These are phyloP conservation scores for Sphaerophoria rueppellii DNA, from an alignment of 2,888 invertebrate species.

Conservation along the genomic window DNA sequence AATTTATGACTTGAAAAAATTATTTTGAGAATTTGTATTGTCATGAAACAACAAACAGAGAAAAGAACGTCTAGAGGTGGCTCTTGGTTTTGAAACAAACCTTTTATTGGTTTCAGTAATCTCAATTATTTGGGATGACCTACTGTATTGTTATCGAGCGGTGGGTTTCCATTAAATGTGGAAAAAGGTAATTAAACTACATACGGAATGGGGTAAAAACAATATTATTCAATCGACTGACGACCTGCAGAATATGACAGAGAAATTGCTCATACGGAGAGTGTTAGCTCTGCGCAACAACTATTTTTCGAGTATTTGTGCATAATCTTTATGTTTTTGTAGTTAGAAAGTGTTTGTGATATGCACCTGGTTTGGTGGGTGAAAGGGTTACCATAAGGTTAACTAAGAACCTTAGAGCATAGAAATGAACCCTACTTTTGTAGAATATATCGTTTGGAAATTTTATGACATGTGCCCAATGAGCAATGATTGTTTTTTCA, in stretches of 20 bases:
- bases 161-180: conserved; percentile 15
- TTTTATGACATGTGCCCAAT: no score
- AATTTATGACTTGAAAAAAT: no score
- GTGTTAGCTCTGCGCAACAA: conserved; percentile 65
- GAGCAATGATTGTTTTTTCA: no score
- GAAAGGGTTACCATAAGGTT: conserved; percentile 41
- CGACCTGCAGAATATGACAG: conserved; percentile 63
- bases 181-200: conserved; percentile 66
- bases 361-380: conserved; percentile 49
- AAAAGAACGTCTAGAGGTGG: background rate
- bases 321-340: conserved; percentile 17
- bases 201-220: conserved; percentile 21
- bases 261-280: conserved; percentile 44
- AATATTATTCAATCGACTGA: conserved; percentile 46
- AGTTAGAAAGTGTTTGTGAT: conserved; percentile 18
- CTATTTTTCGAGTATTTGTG: conserved; percentile 44
- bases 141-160: conserved; percentile 19
- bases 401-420: no score
- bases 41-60: conserved; percentile 25
- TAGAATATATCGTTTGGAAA: no score
- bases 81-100: no score
- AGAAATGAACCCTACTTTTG: no score
- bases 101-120: no score
- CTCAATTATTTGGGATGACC: conserved; percentile 27
- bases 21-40: conserved; percentile 2